Percentiles rank a stretch among this genome's conserved stretches.
These are phyloP conservation scores for Anthopleura sola DNA, from an alignment of 64 coral and sea anemone genomes.

Conservation along the genomic window DNA sequence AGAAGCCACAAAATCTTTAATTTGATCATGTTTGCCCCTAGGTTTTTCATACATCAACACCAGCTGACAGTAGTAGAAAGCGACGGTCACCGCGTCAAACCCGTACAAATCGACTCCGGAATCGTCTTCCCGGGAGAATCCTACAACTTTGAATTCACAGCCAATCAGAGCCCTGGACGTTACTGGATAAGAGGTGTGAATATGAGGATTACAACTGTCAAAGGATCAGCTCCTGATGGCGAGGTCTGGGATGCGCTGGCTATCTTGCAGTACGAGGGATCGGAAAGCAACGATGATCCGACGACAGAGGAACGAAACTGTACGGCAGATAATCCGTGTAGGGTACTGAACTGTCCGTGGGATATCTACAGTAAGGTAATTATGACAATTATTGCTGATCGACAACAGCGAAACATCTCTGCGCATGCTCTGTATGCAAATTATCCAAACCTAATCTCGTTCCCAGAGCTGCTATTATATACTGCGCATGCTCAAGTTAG, in stretches of 20 bases:
- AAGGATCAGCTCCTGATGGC: constrained; percentile 11
- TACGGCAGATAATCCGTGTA: constrained; percentile 22
- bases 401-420: too few species aligned
- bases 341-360: constrained; percentile 65
- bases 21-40: background rate
- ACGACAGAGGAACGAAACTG: constrained; percentile 12
- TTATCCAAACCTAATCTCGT: too few species aligned
- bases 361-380: constrained; percentile 21
- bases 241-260: constrained; percentile 33
- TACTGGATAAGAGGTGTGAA: constrained; percentile 55
- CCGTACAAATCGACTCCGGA: constrained; percentile 44
- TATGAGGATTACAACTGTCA: constrained; percentile 13
- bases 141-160: constrained; percentile 62
- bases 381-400: too few species aligned
- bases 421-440: too few species aligned
- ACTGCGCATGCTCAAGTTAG: too few species aligned
- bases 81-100: constrained; percentile 52
- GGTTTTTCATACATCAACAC: constrained; percentile 55
- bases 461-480: too few species aligned
- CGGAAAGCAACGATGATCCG: background rate
- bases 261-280: constrained; percentile 43
- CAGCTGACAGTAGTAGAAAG: constrained; percentile 53
- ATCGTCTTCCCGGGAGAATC: constrained; percentile 63
- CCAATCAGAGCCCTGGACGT: background rate
- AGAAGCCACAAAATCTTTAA: background rate